Percentiles rank a stretch among this genome's conserved stretches.
These are phyloP conservation scores for Hirundichthys speculiger DNA, from an alignment of 2,113 vertebrate genomes.

Conservation along the genomic window DNA sequence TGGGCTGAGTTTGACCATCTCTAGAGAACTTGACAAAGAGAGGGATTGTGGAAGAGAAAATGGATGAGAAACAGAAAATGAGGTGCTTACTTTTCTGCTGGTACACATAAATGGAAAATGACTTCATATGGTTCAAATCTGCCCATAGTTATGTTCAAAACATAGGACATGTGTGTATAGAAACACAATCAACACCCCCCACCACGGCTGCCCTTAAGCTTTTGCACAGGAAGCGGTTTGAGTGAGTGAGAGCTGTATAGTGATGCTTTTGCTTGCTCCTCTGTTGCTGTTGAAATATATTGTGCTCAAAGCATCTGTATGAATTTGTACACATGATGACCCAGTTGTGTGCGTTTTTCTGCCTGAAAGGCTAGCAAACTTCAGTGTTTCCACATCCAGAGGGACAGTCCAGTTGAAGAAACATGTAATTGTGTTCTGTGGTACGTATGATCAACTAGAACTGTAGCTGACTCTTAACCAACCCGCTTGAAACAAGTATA, in stretches of 20 bases:
- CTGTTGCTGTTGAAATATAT: constrained; percentile 29
- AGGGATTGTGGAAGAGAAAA: no score
- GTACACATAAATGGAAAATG: constrained; percentile 65
- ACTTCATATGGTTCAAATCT: constrained; percentile 44
- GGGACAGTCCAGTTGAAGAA: not conserved
- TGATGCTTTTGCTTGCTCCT: constrained; percentile 39
- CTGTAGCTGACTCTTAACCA: not conserved
- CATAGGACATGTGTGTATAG: constrained; percentile 22
- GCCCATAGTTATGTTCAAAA: constrained; percentile 23
- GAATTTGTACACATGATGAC: constrained; percentile 38
- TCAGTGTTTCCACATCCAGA: constrained; percentile 7
- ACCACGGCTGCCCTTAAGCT: constrained; percentile 48
- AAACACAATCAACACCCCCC: constrained; percentile 31
- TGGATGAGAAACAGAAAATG: constrained; percentile 47
- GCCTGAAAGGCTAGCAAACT: constrained; percentile 1
- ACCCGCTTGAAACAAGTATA: not conserved
- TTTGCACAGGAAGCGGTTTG: constrained; percentile 72
- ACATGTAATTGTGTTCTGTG: constrained; percentile 1
- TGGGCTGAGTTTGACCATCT: no score
- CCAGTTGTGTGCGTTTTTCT: constrained; percentile 14
- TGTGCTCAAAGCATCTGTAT: constrained; percentile 28
- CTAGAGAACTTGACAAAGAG: no score
- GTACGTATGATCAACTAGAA: not conserved
- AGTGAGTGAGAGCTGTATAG: constrained; percentile 45
- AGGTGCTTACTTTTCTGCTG: constrained; percentile 44